A percentile compares a stretch with the other conserved stretches of the same genome.
Evolutionary conservation across 2,888 invertebrate genomes (phyloP).

Genomic region (Caenorhabditis macrosperma): DNA sequence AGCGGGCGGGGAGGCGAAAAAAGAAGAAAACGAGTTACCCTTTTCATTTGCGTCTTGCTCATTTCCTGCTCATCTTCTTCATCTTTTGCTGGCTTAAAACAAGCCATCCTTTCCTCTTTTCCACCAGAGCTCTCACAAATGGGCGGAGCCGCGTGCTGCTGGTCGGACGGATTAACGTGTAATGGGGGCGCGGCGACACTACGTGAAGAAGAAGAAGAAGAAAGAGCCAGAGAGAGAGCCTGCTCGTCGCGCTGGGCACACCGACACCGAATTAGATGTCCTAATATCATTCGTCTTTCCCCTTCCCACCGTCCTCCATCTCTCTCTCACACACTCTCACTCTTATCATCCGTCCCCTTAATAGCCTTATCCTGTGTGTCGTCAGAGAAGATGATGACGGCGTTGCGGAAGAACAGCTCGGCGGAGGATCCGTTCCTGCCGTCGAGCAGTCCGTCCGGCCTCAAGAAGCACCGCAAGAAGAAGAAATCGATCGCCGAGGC

Average conservation of each 20-base stretch:
- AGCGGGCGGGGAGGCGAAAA: conserved; percentile 14
- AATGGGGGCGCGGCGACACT: conserved; percentile 58
- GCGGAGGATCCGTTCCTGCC: conserved; percentile 49
- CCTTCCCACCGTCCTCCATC: conserved; percentile 9
- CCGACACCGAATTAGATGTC: conserved; percentile 52
- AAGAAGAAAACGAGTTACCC: conserved; percentile 47
- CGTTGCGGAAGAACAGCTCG: conserved; percentile 59
- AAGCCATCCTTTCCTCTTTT: conserved; percentile 27
- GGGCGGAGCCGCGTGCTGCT: conserved; percentile 40
- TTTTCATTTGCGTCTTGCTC: conserved; percentile 52
- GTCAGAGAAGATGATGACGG: conserved; percentile 55
- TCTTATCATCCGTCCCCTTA: conserved; percentile 19
- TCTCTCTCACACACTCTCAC: conserved; percentile 24
- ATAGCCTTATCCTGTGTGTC: conserved; percentile 45
- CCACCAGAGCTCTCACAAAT: conserved; percentile 31
- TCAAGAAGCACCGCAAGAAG: conserved; percentile 58
- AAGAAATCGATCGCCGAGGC: conserved; percentile 59
- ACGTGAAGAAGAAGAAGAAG: conserved; percentile 30
- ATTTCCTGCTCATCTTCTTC: conserved; percentile 48
- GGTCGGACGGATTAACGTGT: conserved; percentile 56
- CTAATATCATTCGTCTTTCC: conserved; percentile 48
- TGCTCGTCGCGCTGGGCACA: conserved; percentile 26
- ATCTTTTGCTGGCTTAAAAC: conserved; percentile 49
- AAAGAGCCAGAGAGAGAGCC: conserved; percentile 41
- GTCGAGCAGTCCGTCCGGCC: conserved; percentile 30